Evolutionary conservation across 2,797 vertebrate species (phyloP).

Genomic region (Poecilia picta): DNA sequence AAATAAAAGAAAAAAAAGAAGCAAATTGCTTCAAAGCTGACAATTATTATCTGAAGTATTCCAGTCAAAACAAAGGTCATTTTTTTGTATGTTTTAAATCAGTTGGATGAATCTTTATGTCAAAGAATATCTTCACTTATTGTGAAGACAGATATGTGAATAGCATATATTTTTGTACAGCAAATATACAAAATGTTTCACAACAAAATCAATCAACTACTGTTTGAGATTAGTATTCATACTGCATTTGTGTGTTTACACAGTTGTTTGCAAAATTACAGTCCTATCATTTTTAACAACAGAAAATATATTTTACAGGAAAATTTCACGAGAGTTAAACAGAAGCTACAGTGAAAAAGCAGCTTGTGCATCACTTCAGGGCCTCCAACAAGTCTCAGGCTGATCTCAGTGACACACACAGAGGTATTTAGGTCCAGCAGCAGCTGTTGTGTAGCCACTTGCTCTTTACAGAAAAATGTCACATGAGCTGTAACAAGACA

Average conservation of each 20-base stretch:
- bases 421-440: slow-evolving; percentile 41
- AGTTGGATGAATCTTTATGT: neutral
- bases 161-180: neutral
- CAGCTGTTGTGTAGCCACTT: slow-evolving; percentile 28
- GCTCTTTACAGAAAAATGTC: slow-evolving; percentile 14
- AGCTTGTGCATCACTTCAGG: neutral
- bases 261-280: neutral
- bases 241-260: neutral
- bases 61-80: neutral
- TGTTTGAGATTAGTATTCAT: neutral
- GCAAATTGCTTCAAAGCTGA: neutral
- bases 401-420: slow-evolving; percentile 22
- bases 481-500: slow-evolving; percentile 9
- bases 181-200: neutral
- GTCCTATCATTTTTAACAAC: neutral
- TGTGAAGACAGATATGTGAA: neutral
- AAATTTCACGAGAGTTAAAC: neutral
- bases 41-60: neutral
- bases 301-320: neutral
- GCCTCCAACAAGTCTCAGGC: neutral
- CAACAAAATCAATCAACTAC: neutral
- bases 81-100: neutral
- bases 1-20: too few species aligned
- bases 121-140: neutral
- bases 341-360: neutral